Evolutionary conservation across 2,888 invertebrate genomes (phyloP).

Genomic region (Azorinus chamasolen): DNA sequence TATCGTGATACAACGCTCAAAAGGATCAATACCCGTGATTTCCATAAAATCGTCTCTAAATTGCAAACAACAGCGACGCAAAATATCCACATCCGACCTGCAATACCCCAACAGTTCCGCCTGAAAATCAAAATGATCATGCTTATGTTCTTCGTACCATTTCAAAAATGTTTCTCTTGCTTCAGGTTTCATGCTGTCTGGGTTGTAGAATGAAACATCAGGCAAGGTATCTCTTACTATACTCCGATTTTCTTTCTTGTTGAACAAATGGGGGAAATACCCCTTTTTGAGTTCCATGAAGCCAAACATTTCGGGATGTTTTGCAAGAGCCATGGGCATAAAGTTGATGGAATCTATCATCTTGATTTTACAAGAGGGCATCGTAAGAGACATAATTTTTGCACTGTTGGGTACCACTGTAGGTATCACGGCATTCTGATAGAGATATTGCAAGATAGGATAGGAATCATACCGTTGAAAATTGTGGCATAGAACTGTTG

Average conservation of each 20-base stretch:
- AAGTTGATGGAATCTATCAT: conserved; percentile 57
- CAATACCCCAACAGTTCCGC: conserved; percentile 37
- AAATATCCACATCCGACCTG: conserved; percentile 45
- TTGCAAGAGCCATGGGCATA: conserved; percentile 52
- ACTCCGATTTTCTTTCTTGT: conserved; percentile 46
- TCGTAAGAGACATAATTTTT: conserved; percentile 30
- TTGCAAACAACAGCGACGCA: conserved; percentile 36
- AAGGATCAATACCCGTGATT: conserved; percentile 48
- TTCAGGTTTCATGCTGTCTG: conserved; percentile 58
- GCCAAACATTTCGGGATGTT: conserved; percentile 50
- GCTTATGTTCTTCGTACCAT: conserved; percentile 37
- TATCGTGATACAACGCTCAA: conserved; percentile 45
- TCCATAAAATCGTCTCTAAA: conserved; percentile 27
- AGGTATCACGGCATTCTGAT: too few species aligned
- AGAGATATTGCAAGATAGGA: too few species aligned
- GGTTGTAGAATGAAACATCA: conserved; percentile 52
- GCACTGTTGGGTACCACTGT: too few species aligned
- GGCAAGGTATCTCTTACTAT: conserved; percentile 33
- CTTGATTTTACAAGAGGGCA: conserved; percentile 36
- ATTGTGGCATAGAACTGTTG: too few species aligned
- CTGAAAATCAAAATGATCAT: conserved; percentile 26
- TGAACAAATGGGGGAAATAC: conserved; percentile 58
- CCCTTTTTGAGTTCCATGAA: conserved; percentile 47
- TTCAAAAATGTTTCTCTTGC: conserved; percentile 30
- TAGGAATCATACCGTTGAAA: too few species aligned